Percentiles rank a stretch among this genome's conserved stretches.
These are phyloP conservation scores for Marcusenius ussheri DNA, from an alignment of 2,113 vertebrate genomes.

Conservation along the genomic window DNA sequence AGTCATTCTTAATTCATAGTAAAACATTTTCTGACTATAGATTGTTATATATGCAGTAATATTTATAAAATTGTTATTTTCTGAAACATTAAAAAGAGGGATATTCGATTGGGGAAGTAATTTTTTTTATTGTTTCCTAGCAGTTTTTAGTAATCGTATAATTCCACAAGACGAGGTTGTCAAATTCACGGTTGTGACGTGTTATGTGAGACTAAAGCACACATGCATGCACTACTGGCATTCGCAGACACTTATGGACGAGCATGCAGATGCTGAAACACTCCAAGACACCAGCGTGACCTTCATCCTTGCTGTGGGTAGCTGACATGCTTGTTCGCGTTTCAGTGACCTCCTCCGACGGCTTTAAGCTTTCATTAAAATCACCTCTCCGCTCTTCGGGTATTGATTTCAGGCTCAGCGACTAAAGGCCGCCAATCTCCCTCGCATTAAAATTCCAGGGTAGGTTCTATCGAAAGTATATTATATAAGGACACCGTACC, in stretches of 20 bases:
- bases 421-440: not conserved
- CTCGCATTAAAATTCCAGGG: not conserved
- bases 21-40: not conserved
- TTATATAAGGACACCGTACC: not conserved
- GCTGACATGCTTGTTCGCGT: not conserved
- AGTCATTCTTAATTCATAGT: not conserved
- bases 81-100: not conserved
- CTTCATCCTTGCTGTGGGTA: not conserved
- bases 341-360: not conserved
- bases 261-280: not conserved
- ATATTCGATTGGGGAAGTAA: not conserved
- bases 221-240: not conserved
- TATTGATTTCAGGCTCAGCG: not conserved
- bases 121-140: not conserved
- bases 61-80: not conserved
- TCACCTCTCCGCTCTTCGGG: not conserved
- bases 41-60: not conserved
- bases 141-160: not conserved
- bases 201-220: not conserved
- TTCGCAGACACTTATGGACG: not conserved
- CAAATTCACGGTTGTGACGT: not conserved
- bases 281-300: not conserved
- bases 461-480: not conserved
- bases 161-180: not conserved
- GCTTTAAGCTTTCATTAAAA: not conserved